phyloP scores from a whole-genome alignment of 2,888 invertebrate species.

The Gari tellinella region DNA sequence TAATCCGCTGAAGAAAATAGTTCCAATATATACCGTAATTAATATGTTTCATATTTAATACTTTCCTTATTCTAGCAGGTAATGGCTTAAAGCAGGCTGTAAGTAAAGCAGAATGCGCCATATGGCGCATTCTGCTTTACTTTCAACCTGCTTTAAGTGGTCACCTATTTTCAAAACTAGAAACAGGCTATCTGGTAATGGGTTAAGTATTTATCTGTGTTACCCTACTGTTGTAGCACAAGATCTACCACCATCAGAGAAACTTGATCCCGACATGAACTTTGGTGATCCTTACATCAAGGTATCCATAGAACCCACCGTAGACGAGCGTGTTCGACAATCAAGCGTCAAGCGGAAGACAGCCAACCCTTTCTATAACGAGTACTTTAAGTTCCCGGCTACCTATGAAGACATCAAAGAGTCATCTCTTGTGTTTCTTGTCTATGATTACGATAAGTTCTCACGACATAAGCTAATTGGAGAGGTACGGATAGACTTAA shows the following conservation, averaged over 20 bases:
- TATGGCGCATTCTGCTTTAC: no score
- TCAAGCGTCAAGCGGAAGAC: conserved; percentile 93
- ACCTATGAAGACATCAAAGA: conserved; percentile 94
- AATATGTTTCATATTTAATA: no score
- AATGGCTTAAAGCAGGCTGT: no score
- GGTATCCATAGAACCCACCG: conserved; percentile 91
- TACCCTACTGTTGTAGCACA: no score
- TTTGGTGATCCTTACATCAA: conserved; percentile 96
- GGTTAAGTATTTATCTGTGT: no score
- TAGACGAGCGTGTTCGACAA: conserved; percentile 93
- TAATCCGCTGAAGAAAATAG: no score
- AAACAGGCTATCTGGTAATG: no score
- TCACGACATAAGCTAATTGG: conserved; percentile 95
- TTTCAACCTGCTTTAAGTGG: no score
- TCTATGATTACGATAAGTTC: conserved; percentile 89
- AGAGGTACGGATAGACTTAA: conserved; percentile 91
- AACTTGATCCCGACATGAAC: conserved; percentile 87
- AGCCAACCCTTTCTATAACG: conserved; percentile 94
- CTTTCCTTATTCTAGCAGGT: no score
- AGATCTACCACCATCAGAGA: conserved; percentile 92
- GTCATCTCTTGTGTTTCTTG: conserved; percentile 89
- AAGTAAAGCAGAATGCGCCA: no score
- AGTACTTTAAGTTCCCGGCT: conserved; percentile 96
- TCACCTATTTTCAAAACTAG: no score
- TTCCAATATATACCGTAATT: no score